A percentile compares a stretch with the other conserved stretches of the same genome.
phyloP scores from a whole-genome alignment of 2,113 vertebrate genomes.

The Stegostoma tigrinum region DNA sequence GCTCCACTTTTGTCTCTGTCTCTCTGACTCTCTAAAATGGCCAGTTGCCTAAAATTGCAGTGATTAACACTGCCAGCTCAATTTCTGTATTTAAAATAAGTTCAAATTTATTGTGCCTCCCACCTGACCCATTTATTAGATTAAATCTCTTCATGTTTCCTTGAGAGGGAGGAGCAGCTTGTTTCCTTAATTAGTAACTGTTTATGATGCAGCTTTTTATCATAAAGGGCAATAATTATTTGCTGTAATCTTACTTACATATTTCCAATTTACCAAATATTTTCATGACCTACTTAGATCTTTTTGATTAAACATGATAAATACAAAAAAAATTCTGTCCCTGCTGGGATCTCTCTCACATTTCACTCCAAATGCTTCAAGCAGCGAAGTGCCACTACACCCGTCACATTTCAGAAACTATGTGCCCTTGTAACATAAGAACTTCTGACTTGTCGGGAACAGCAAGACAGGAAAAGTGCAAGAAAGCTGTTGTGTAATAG shows the following conservation, averaged over 20 bases:
- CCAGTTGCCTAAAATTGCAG: not conserved
- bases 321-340: not conserved
- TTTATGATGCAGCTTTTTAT: not conserved
- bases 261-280: not conserved
- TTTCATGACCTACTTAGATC: not conserved
- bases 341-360: not conserved
- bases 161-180: not conserved
- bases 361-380: not conserved
- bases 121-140: not conserved
- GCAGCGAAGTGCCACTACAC: not conserved
- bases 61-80: not conserved
- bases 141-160: not conserved
- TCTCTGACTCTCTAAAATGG: not conserved
- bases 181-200: not conserved
- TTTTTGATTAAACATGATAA: not conserved
- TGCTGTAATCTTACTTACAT: not conserved
- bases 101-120: not conserved
- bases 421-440: not conserved
- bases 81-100: not conserved
- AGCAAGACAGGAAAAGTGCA: not conserved
- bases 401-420: not conserved
- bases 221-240: not conserved
- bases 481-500: not conserved
- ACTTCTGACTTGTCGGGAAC: not conserved
- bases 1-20: not conserved